Evolutionary conservation across 2,113 vertebrate genomes (phyloP).

Genomic region (Nibea coibor): DNA sequence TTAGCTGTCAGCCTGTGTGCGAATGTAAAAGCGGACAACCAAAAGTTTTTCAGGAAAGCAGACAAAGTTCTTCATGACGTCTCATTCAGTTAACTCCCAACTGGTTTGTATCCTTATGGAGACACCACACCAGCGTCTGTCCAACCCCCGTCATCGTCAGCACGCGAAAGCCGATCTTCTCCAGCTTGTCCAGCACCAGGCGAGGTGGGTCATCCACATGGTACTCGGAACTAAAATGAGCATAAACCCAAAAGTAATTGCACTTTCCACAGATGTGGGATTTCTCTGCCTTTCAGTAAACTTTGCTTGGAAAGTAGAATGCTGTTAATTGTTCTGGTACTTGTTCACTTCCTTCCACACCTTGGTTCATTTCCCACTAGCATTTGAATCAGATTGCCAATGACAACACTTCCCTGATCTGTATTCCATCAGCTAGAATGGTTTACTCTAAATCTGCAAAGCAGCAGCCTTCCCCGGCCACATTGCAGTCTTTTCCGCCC

Average conservation of each 20-base stretch:
- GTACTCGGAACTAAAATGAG: constrained; percentile 89
- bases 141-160: constrained; percentile 96
- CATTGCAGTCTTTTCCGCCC: too few relatives aligned
- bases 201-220: constrained; percentile 91
- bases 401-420: constrained; percentile 76
- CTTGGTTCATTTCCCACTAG: constrained; percentile 76
- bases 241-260: constrained; percentile 63
- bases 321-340: constrained; percentile 70
- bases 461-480: constrained; percentile 45
- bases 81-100: too few relatives aligned
- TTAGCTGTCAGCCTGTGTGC: background rate
- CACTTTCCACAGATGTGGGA: constrained; percentile 59
- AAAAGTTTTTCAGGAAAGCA: background rate
- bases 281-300: constrained; percentile 59
- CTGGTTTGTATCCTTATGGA: constrained; percentile 86
- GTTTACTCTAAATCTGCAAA: constrained; percentile 67
- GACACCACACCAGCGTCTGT: constrained; percentile 98
- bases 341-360: constrained; percentile 78
- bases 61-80: background rate
- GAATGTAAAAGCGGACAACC: background rate
- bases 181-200: constrained; percentile 95
- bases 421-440: constrained; percentile 69
- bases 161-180: constrained; percentile 90
- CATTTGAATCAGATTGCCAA: constrained; percentile 74
- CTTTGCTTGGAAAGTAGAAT: constrained; percentile 51